These are phyloP conservation scores for Timandra comae DNA, from an alignment of 2,888 invertebrate species.

Conservation along the genomic window DNA sequence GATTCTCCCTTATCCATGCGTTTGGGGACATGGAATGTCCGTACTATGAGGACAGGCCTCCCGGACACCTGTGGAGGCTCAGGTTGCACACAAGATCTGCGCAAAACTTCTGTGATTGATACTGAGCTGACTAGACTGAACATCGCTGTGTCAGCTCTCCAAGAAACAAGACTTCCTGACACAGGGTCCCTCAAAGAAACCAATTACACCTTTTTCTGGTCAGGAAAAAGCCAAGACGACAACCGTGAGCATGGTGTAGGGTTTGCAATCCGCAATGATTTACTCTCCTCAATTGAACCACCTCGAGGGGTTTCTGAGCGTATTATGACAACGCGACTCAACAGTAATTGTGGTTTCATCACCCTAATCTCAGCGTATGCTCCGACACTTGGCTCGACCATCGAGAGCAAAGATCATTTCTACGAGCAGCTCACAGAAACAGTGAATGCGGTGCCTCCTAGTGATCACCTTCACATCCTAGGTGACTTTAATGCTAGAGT, in stretches of 20 bases:
- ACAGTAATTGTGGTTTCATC: conserved; percentile 2
- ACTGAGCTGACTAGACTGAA: conserved; percentile 9
- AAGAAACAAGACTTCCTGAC: conserved; percentile 14
- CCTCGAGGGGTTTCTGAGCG: conserved; percentile 8
- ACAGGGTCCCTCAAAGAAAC: conserved; percentile 10
- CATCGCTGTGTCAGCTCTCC: conserved; percentile 11
- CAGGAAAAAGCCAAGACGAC: background rate
- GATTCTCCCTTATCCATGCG: conserved; percentile 1
- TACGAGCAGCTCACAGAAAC: conserved; percentile 3
- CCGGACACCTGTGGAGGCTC: no score
- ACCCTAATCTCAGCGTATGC: conserved; percentile 11
- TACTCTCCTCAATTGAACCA: conserved; percentile 2
- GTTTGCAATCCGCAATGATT: conserved; percentile 11
- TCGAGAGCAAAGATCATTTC: conserved; percentile 6
- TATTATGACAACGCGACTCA: conserved; percentile 7
- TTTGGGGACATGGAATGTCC: conserved; percentile 11
- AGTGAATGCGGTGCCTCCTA: background rate
- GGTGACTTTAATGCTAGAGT: conserved; percentile 10
- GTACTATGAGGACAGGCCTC: no score
- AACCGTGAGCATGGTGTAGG: conserved; percentile 13
- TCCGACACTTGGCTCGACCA: conserved; percentile 8
- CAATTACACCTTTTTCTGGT: conserved; percentile 13
- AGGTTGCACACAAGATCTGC: no score
- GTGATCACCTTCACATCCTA: conserved; percentile 7
- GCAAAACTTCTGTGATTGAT: no score